phyloP scores from a whole-genome alignment of 2,888 invertebrate genomes.

The Caenorhabditis macrosperma region DNA sequence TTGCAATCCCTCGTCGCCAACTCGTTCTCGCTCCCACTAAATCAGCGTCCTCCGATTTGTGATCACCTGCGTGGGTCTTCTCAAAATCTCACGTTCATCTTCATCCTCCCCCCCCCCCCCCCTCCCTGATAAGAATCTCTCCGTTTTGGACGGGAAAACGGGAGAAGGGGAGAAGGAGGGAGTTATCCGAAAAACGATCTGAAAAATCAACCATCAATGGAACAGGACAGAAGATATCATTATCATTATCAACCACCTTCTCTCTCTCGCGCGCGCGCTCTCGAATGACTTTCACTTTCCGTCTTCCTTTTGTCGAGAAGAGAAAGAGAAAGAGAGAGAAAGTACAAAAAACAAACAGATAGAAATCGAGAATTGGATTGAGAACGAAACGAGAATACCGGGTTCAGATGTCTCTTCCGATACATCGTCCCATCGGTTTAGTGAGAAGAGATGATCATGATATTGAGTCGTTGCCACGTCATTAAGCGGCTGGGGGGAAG shows the following conservation, averaged over 20 bases:
- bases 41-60: slow-evolving; percentile 40
- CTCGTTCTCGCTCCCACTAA: slow-evolving; percentile 23
- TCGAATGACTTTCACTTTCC: slow-evolving; percentile 35
- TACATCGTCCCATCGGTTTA: slow-evolving; percentile 3
- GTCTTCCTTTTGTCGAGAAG: not conserved
- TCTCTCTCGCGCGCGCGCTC: not conserved
- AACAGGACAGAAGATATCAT: not conserved
- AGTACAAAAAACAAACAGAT: slow-evolving; percentile 46
- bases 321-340: slow-evolving; percentile 12
- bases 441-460: not conserved
- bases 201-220: slow-evolving; percentile 22
- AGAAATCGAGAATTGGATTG: not conserved
- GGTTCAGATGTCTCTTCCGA: not conserved
- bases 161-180: too few relatives aligned
- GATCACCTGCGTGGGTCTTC: slow-evolving; percentile 29
- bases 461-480: too few relatives aligned
- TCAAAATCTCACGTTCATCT: not conserved
- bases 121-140: slow-evolving; percentile 12
- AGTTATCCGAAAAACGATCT: not conserved
- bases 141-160: too few relatives aligned
- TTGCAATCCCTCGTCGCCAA: not conserved
- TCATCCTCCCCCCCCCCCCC: not conserved
- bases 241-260: not conserved
- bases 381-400: slow-evolving; percentile 46
- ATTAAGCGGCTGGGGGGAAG: too few relatives aligned